phyloP scores from a whole-genome alignment of 2,113 vertebrate genomes.

The Rhea americana region DNA sequence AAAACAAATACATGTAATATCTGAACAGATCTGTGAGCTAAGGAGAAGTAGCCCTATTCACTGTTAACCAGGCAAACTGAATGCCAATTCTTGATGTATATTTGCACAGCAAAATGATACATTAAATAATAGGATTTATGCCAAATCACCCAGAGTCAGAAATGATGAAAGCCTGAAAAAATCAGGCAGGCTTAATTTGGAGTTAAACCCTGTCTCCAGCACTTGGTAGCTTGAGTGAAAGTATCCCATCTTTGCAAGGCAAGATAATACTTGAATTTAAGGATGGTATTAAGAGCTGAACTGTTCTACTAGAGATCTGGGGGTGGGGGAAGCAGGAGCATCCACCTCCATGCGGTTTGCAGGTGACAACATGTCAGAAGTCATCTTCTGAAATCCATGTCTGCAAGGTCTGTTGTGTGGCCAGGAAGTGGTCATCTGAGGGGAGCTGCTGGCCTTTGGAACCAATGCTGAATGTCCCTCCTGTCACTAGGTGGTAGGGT shows the following conservation, averaged over 20 bases:
- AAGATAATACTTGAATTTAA: neutral
- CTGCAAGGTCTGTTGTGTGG: neutral
- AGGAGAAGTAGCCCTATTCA: neutral
- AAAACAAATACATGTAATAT: neutral
- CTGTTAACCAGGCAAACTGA: neutral
- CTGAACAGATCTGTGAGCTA: neutral
- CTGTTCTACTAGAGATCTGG: neutral
- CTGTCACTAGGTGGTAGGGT: neutral
- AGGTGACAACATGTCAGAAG: neutral
- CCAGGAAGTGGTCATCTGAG: neutral
- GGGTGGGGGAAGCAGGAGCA: neutral
- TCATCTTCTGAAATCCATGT: neutral
- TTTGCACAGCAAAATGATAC: neutral
- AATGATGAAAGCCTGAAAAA: neutral
- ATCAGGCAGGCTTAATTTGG: neutral
- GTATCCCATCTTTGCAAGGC: neutral
- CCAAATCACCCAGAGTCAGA: neutral
- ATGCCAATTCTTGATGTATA: neutral
- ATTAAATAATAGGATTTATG: neutral
- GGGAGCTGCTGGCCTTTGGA: neutral
- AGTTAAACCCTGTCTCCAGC: neutral
- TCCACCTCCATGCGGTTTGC: neutral
- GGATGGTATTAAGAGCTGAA: neutral
- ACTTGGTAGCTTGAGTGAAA: neutral
- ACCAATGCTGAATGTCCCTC: neutral